Base-by-base conservation (phyloP, 2,888 invertebrate species). In the Periphyllus acericola region DNA sequence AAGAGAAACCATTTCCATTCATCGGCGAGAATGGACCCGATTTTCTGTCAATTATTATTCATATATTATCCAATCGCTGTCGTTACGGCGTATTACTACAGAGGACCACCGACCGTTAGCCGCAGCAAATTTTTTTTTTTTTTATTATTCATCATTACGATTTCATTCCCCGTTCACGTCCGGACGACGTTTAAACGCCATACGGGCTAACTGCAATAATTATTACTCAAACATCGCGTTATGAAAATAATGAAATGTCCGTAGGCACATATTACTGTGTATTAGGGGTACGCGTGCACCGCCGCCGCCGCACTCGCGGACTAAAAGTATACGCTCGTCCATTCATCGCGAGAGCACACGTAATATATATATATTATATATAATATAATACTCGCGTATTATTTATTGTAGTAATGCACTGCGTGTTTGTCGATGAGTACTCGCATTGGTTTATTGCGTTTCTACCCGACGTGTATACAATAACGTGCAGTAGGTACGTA, bases 41-140 rank as follows among this genome's bases (percentile, higher is more conserved):
- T 81, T 80, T 80, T 72, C 80, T 66, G 86, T 87, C 86, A 79
- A 86, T 86, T 87, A 80, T 87, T 87, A 87, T 87, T 87, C 86
- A 79, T 86, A n/a, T 36, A 75, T 76, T 71, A 52, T 79, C 52
- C 86, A 46, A 68, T 68, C 36, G 76, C n/a, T 79, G 36, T 36
- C 71, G 60, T 87, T 40, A 74, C 86, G 86, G 25, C 17, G 68
- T 76, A 78, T 72, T 76, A 66, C 21, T 25, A 21, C 60, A 60
- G 60, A 60, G 80, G 86, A 80, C 86, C 86, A 80, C 86, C 86
- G 72, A 87, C 86, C 40, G 86, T 87, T 80, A 60, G 80, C 86
- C 86, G 40, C 86, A 78, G n/a, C n/a, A n/a, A n/a, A 78, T 79
- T 86, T 71, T 85, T 78, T 85, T 29, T 14, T 21, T 17, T 68